A percentile compares a stretch with the other conserved stretches of the same genome.
Evolutionary conservation across 37 sponge, comb jelly and placozoan genomes (phyloP).

Genomic region (Diacarnus erythraeanus): DNA sequence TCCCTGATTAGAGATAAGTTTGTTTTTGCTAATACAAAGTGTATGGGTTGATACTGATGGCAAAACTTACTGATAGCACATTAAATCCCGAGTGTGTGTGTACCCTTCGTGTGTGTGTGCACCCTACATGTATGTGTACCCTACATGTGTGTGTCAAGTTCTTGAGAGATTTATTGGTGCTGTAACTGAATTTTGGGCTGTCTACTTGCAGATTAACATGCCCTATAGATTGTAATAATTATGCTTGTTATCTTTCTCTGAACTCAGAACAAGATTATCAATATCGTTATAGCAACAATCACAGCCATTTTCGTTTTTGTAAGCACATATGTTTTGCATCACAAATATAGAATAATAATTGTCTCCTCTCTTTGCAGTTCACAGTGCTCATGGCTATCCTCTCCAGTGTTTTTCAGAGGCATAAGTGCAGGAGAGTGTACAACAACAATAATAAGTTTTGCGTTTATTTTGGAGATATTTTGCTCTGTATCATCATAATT

Average conservation of each 20-base stretch:
- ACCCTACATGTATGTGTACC: no score
- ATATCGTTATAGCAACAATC: slow-evolving; percentile 50
- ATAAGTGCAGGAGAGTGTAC: slow-evolving; percentile 46
- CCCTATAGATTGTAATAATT: neutral
- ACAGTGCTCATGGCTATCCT: slow-evolving; percentile 56
- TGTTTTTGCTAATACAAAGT: no score
- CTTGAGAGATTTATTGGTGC: no score
- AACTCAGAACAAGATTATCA: slow-evolving; percentile 63
- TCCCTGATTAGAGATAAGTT: no score
- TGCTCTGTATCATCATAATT: slow-evolving; percentile 56
- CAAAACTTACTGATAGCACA: no score
- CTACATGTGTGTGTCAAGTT: no score
- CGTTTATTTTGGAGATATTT: slow-evolving; percentile 50
- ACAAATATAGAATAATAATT: neutral
- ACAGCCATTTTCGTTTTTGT: slow-evolving; percentile 49
- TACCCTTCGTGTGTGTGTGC: no score
- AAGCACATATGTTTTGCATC: no score
- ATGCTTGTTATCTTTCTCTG: neutral
- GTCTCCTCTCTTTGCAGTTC: slow-evolving; percentile 8
- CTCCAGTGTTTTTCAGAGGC: slow-evolving; percentile 19
- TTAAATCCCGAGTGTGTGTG: no score
- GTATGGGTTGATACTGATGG: no score
- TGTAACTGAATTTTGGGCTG: no score
- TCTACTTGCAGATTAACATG: no score
- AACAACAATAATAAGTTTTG: slow-evolving; percentile 28